These are phyloP conservation scores for Nannospalax galili DNA, from an alignment of 2,113 vertebrate species.

Conservation along the genomic window DNA sequence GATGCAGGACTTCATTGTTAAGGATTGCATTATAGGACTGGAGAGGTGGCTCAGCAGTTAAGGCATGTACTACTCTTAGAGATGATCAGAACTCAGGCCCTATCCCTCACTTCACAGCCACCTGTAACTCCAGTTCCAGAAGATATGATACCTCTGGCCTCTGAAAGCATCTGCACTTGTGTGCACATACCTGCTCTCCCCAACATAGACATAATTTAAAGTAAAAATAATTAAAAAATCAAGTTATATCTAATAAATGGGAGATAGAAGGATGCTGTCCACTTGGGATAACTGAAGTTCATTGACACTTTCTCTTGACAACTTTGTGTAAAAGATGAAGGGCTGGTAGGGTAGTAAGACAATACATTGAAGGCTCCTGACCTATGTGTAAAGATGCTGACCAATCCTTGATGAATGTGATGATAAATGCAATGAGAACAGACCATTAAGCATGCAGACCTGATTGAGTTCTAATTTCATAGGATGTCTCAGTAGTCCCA, in stretches of 20 bases:
- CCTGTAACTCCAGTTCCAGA: too few species aligned
- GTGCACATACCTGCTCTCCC: too few species aligned
- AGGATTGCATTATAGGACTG: neutral
- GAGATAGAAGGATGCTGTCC: neutral
- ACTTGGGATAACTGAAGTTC: neutral
- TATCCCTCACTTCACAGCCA: too few species aligned
- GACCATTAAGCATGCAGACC: neutral
- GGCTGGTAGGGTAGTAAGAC: neutral
- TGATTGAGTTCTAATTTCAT: neutral
- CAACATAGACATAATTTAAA: too few species aligned
- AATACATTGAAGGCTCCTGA: neutral
- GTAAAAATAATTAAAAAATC: too few species aligned
- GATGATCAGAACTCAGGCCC: too few species aligned
- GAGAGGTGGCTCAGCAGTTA: too few species aligned
- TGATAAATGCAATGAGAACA: neutral
- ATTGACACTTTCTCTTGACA: neutral
- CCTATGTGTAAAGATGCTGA: neutral
- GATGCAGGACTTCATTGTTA: neutral
- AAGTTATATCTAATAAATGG: neutral
- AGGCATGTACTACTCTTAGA: too few species aligned
- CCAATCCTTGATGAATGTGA: neutral
- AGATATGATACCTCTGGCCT: too few species aligned
- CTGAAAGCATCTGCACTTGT: too few species aligned
- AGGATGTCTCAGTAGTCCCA: too few species aligned
- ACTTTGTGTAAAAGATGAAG: neutral